Evolutionary conservation across 2,113 vertebrate genomes (phyloP).

Genomic region (Emydocephalus ijimae): DNA sequence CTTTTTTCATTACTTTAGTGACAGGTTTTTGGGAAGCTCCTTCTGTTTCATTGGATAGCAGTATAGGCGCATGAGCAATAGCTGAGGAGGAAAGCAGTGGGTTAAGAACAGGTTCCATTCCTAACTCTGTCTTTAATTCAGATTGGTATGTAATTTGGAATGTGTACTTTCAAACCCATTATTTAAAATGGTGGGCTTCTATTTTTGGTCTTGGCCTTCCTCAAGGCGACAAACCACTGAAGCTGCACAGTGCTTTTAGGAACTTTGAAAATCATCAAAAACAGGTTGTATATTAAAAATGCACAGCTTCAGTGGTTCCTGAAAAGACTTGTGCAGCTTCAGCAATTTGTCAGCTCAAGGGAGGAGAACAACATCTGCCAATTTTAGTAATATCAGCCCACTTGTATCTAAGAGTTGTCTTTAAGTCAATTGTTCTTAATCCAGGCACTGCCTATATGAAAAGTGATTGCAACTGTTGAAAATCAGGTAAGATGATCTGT

Average conservation of each 20-base stretch:
- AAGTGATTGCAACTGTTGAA: constrained; percentile 12
- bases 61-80: not conserved
- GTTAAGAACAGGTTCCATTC: not conserved
- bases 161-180: not conserved
- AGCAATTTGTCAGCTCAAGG: not conserved
- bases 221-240: not conserved
- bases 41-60: not conserved
- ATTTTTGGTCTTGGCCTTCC: not conserved
- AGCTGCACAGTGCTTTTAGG: not conserved
- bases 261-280: not conserved
- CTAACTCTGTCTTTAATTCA: not conserved
- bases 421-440: not conserved
- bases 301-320: not conserved
- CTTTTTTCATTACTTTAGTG: not conserved
- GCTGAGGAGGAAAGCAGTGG: not conserved
- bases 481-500: constrained; percentile 1
- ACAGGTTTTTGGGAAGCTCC: not conserved
- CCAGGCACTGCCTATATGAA: not conserved
- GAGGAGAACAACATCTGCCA: not conserved
- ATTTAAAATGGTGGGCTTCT: not conserved
- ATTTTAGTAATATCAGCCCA: not conserved
- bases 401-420: not conserved
- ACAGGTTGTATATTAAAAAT: not conserved
- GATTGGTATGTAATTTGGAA: not conserved
- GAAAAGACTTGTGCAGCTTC: not conserved